Conservation (phyloP, 2,113 vertebrate genomes). For the Fregetta grallaria region DNA sequence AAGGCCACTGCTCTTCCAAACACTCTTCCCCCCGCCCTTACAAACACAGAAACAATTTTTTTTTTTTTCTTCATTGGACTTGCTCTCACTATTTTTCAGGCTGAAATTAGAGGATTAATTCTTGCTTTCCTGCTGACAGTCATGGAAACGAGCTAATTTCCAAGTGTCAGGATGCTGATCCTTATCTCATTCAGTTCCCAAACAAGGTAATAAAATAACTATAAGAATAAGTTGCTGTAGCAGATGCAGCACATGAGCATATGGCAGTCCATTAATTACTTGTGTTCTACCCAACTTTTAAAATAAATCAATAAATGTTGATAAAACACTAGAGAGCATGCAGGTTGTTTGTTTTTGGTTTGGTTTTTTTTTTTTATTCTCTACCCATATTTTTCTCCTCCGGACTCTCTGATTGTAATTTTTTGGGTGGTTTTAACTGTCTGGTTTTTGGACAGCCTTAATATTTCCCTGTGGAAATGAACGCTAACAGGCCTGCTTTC, state of each 20-base stretch:
- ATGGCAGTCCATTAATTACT: slow-evolving; percentile 6
- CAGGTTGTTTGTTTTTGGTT: neutral
- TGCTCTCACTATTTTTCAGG: neutral
- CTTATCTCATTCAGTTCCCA: neutral
- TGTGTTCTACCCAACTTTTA: neutral
- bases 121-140: slow-evolving; percentile 7
- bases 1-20: slow-evolving; percentile 32
- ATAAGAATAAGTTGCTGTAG: neutral
- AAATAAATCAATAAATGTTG: neutral
- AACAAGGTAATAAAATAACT: slow-evolving; percentile 10
- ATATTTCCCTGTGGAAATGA: neutral
- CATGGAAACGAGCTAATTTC: neutral
- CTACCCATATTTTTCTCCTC: neutral
- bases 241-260: slow-evolving; percentile 11
- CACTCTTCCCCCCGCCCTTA: neutral
- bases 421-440: neutral
- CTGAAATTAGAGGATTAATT: slow-evolving; percentile 30
- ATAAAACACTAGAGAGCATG: neutral
- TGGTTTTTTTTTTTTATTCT: neutral
- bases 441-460: neutral
- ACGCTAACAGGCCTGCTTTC: neutral
- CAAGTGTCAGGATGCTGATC: slow-evolving; percentile 36
- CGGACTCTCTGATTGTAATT: neutral
- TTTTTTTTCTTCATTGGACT: neutral
- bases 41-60: neutral